These are phyloP conservation scores for Accipiter virgatus DNA, from an alignment of 2,113 vertebrate genomes.

Conservation along the genomic window DNA sequence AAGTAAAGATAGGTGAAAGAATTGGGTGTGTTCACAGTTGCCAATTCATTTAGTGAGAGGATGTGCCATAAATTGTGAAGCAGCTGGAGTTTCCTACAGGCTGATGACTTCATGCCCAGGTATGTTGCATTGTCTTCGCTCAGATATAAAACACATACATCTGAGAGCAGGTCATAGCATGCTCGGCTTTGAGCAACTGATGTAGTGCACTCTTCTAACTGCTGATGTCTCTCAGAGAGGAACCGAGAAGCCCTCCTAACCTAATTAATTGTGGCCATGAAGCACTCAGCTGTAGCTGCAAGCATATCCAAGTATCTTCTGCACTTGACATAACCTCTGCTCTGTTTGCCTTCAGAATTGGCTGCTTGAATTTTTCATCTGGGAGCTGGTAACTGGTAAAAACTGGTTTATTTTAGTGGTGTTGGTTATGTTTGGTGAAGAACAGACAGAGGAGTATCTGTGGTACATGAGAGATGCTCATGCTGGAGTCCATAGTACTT, in stretches of 20 bases:
- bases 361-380: neutral
- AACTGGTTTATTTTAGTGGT: neutral
- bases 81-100: neutral
- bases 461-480: accelerated
- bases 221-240: neutral
- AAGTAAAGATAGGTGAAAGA: neutral
- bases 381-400: neutral
- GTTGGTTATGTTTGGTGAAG: neutral
- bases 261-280: neutral
- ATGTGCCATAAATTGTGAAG: neutral
- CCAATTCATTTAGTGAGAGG: neutral
- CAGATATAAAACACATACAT: neutral
- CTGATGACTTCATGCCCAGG: neutral
- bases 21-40: neutral
- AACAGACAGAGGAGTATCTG: neutral
- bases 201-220: neutral
- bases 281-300: neutral
- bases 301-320: neutral
- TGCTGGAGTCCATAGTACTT: neutral
- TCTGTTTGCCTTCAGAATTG: neutral
- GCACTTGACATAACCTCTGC: neutral
- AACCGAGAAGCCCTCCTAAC: neutral
- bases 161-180: neutral
- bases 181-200: neutral
- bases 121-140: neutral